A percentile compares a stretch with the other conserved stretches of the same genome.
Conservation (phyloP, 1,140 invertebrate species). For the Hermatobates lingyangjiaoensis region DNA sequence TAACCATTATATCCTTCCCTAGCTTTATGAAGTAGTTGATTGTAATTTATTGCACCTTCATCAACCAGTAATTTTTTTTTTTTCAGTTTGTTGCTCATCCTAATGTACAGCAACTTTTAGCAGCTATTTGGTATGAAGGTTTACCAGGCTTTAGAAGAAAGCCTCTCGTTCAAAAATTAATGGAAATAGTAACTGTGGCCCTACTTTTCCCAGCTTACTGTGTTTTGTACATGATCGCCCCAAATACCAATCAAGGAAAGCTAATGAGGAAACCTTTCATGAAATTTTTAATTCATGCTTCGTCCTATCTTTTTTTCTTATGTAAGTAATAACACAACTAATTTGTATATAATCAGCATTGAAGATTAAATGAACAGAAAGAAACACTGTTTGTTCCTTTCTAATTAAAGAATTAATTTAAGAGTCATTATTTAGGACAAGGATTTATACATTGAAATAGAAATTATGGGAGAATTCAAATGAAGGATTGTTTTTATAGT, state of each 20-base stretch:
- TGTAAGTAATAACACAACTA: conserved; percentile 50
- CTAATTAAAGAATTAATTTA: no score
- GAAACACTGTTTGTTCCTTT: no score
- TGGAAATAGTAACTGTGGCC: conserved; percentile 53
- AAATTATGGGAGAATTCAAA: no score
- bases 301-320: conserved; percentile 80
- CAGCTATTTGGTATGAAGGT: conserved; percentile 81
- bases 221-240: conserved; percentile 57
- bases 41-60: no score
- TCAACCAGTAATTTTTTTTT: no score
- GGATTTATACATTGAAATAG: no score
- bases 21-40: no score
- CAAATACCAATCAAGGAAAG: conserved; percentile 50
- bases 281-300: conserved; percentile 83
- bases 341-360: no score
- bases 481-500: no score
- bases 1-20: no score
- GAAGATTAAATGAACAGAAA: no score
- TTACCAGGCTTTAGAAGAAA: conserved; percentile 72
- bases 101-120: conserved; percentile 78
- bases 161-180: conserved; percentile 39
- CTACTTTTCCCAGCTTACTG: conserved; percentile 73
- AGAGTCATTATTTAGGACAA: no score
- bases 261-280: conserved; percentile 79
- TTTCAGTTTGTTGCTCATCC: conserved; percentile 78